A percentile compares a stretch with the other conserved stretches of the same genome.
These are phyloP conservation scores for Boulengeromyrus knoepffleri DNA, from an alignment of 2,113 vertebrate genomes.

Conservation along the genomic window DNA sequence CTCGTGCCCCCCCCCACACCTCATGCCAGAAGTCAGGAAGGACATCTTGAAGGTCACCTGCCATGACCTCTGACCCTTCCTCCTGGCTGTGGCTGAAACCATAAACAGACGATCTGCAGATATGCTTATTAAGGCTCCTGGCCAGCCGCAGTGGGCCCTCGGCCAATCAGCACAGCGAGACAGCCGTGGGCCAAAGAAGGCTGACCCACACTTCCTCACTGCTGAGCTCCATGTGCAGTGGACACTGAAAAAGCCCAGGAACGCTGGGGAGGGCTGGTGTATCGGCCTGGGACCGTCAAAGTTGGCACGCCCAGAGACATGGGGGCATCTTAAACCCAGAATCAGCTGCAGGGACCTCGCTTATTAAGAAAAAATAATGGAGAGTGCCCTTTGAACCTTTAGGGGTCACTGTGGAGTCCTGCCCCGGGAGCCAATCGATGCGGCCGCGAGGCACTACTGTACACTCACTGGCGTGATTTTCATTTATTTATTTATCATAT, in stretches of 20 bases:
- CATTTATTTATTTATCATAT: constrained; percentile 12
- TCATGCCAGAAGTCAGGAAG: neutral
- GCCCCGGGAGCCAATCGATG: constrained; percentile 27
- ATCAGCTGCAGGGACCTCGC: constrained; percentile 25
- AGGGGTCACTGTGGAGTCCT: constrained; percentile 81
- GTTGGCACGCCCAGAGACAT: neutral
- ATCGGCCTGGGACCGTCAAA: neutral
- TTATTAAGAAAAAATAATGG: constrained; percentile 73
- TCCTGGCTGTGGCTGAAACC: constrained; percentile 65
- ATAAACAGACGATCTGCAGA: constrained; percentile 63
- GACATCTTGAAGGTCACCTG: neutral
- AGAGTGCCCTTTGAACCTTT: constrained; percentile 80
- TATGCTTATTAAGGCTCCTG: constrained; percentile 25
- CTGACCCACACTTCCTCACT: neutral
- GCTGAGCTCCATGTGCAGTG: neutral
- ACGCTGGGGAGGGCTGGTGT: neutral
- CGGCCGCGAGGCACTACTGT: constrained; percentile 43
- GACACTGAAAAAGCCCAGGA: neutral
- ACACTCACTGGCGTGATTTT: neutral
- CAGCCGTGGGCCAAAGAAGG: neutral
- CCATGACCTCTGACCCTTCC: constrained; percentile 44
- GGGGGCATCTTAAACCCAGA: constrained; percentile 13
- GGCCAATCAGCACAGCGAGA: neutral
- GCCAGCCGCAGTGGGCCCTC: neutral
- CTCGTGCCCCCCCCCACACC: neutral